Evolutionary conservation across 1,140 invertebrate species (phyloP).

Genomic region (Drosophila ohnishii): DNA sequence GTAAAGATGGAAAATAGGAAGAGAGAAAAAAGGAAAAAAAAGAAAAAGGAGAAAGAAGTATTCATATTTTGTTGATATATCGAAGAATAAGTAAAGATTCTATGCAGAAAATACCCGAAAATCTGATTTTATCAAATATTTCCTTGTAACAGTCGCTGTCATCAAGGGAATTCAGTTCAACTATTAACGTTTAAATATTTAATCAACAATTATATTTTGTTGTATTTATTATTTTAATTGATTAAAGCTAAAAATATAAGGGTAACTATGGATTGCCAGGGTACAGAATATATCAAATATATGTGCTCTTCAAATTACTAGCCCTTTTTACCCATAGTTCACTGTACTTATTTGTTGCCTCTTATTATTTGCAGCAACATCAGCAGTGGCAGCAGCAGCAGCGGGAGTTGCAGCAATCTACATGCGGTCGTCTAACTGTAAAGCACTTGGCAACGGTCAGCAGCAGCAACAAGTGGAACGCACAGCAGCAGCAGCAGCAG

Average conservation of each 20-base stretch:
- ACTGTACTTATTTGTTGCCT: conserved; percentile 7
- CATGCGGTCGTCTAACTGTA: conserved; percentile 72
- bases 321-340: background rate
- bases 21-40: no score
- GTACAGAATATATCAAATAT: background rate
- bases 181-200: no score
- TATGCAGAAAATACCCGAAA: no score
- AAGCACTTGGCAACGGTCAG: conserved; percentile 70
- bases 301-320: background rate
- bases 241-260: background rate
- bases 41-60: no score
- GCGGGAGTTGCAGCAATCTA: conserved; percentile 57
- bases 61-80: no score
- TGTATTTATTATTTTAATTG: no score
- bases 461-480: conserved; percentile 54
- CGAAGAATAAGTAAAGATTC: no score
- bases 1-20: background rate
- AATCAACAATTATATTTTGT: no score
- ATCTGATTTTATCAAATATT: no score
- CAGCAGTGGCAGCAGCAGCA: conserved; percentile 8
- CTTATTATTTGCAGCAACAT: conserved; percentile 27
- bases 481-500: conserved; percentile 25
- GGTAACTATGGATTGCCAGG: background rate
- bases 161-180: no score
- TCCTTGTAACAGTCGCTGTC: no score